Evolutionary conservation across 2,113 vertebrate species (phyloP), one percentile per base, ranked within the genome.

Genomic region (Anser cygnoides): DNA sequence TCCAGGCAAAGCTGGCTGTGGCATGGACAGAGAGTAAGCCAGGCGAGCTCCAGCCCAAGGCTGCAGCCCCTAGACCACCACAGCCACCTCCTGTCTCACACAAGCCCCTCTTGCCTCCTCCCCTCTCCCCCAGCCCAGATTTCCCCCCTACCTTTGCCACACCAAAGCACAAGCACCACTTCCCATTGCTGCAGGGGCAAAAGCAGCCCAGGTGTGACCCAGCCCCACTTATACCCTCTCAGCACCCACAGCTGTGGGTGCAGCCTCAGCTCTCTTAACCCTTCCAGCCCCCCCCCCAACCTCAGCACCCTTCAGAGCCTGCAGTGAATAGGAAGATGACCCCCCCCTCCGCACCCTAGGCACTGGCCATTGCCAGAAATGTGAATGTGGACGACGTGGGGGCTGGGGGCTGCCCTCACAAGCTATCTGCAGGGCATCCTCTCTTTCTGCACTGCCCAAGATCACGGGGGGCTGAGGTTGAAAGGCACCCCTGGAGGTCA

Each of bases 151-250:
- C 57, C 28, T 80, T 79, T 65, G 9, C 28, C 12, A 17, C 1
- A 1, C 12, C 8, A 26, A 8, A 15, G 3, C 20, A 13, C 10
- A 46, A 68, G 9, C 31, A 10, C 21, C 0, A 41, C 7, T 31
- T 46, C 11, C 23, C 14, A 6, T 20, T 6, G 3, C 8, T 4
- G 14, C 25, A 39, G 11, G 1, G 1, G 2, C 4, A 43, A 3
- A 4, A 62, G 12, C 3, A 39, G 8, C 17, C 5, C 11, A 26
- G 20, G 10, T 15, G 37, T 75, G 23, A 5, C 7, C 28, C 55
- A 54, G 62, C 55, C 71, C n/a, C 65, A 29, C 29, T 77, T 61
- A 43, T 1, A 43, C 16, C 12, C 58, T 28, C 58, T 65, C 37
- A 55, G 23, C 46, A 21, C 54, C 12, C 50, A 33, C 82, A 59